Evolutionary conservation across 1,140 invertebrate genomes (phyloP), one percentile per base, ranked within the genome.

Genomic region (Drosophila nigromelanica): DNA sequence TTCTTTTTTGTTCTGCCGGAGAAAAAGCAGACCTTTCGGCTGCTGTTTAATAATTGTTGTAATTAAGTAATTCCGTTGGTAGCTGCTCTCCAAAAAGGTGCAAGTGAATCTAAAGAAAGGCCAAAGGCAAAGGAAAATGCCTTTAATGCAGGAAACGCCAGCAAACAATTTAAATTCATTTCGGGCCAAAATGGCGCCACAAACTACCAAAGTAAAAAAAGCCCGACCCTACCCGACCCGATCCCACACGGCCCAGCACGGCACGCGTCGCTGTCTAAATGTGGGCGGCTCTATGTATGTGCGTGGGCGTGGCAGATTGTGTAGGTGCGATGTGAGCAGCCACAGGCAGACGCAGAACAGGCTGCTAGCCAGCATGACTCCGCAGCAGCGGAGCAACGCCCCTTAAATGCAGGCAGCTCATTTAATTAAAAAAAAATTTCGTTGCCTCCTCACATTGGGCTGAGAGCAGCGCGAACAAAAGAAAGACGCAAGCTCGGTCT

Each of bases 131-230:
- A 80, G 83, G 79, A 89, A 89, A 70, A 63, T 75, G 67, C 67
- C 80, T 68, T 85, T 85, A 85, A 85, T 81, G 75, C 82, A 78
- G 82, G 82, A 85, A 85, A 68, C 81, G 76, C 40, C 61, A 56
- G 67, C 85, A 89, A 89, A 83, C 83, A 89, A 89, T 89, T 89
- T 89, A 89, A 89, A 89, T 89, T 89, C 83, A 89, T 89, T 86
- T 86, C 78, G 78, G 74, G 70, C 78, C 80, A 81, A 86, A 86
- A 86, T 87, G 73, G 79, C 64, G 83, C 83, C 83, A 59, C 83
- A 83, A 89, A 89, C 83, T 89, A 89, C 79, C 75, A 73, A 89
- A 89, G 68, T 58, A 62, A 67, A 72, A 47, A 50, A 62, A 48
- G 43, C 47, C 33, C 45, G 50, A 51, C 27, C 47, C 10, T 18